A percentile compares a stretch with the other conserved stretches of the same genome.
Evolutionary conservation across 2,888 invertebrate genomes (phyloP).

Genomic region (Julus scandinavius): DNA sequence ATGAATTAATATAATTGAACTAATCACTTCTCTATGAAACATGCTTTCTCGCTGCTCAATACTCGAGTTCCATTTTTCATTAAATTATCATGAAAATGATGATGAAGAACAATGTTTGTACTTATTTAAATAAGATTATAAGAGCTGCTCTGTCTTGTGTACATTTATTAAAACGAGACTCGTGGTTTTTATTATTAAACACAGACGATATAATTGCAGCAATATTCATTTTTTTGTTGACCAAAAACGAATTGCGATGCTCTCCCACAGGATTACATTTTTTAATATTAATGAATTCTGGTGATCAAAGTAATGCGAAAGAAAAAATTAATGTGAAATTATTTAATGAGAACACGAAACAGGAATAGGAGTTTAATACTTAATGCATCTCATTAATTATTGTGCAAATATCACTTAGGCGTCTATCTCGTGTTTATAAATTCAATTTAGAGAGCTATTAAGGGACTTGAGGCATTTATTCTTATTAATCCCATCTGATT

Average conservation of each 20-base stretch:
- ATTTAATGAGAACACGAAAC: slow-evolving; percentile 46
- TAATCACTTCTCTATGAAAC: background rate
- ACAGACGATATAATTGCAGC: background rate
- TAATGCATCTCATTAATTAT: slow-evolving; percentile 38
- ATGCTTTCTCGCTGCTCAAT: background rate
- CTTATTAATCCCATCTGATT: slow-evolving; percentile 45
- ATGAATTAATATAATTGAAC: slow-evolving; percentile 9
- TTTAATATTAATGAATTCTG: slow-evolving; percentile 38
- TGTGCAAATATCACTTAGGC: slow-evolving; percentile 26
- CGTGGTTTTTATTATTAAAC: slow-evolving; percentile 1
- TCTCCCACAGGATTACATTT: slow-evolving; percentile 15
- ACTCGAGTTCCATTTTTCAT: slow-evolving; percentile 5
- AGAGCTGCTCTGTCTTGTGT: background rate
- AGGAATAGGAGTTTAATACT: slow-evolving; percentile 16
- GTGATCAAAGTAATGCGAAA: slow-evolving; percentile 34
- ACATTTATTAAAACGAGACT: slow-evolving; percentile 19
- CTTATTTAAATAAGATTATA: slow-evolving; percentile 31
- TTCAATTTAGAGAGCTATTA: slow-evolving; percentile 45
- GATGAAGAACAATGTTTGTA: slow-evolving; percentile 19
- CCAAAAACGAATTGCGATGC: slow-evolving; percentile 19
- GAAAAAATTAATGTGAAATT: slow-evolving; percentile 46
- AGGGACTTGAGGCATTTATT: slow-evolving; percentile 22
- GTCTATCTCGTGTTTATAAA: slow-evolving; percentile 37
- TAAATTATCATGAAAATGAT: slow-evolving; percentile 33
- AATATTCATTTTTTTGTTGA: slow-evolving; percentile 18